Conservation (phyloP, 2,797 vertebrate species). For the Phyllotis vaccarum region DNA sequence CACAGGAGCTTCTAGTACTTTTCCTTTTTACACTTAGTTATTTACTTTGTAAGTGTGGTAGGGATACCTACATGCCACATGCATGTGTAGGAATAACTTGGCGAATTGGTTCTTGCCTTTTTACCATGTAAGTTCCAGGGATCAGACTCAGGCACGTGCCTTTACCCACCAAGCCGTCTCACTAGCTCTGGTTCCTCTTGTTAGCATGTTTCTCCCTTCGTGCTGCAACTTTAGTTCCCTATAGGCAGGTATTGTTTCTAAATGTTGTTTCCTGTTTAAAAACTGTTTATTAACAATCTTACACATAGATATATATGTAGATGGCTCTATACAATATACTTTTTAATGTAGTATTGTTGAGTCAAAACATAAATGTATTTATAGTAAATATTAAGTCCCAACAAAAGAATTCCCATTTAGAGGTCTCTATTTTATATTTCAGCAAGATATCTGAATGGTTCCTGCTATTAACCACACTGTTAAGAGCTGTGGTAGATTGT, state of each 20-base stretch:
- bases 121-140: background rate
- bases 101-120: background rate
- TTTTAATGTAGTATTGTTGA: background rate
- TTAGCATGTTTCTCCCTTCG: conserved; percentile 50
- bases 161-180: background rate
- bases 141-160: background rate
- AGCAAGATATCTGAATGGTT: conserved; percentile 17
- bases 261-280: conserved; percentile 43
- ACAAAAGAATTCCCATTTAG: background rate
- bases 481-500: conserved; percentile 14
- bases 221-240: background rate
- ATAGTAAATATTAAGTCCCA: conserved; percentile 46
- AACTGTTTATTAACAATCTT: conserved; percentile 31
- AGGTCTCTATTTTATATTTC: conserved; percentile 41
- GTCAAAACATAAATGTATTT: conserved; percentile 54
- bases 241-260: conserved; percentile 14
- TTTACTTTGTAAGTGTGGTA: background rate
- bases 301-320: background rate
- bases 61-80: background rate
- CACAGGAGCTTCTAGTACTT: background rate
- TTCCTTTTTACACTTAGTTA: background rate
- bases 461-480: conserved; percentile 10
- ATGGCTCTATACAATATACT: conserved; percentile 38
- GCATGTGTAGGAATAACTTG: background rate
- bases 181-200: background rate